Base-by-base conservation (phyloP, 2,113 vertebrate species). In the Neolamprologus sp. region DNA sequence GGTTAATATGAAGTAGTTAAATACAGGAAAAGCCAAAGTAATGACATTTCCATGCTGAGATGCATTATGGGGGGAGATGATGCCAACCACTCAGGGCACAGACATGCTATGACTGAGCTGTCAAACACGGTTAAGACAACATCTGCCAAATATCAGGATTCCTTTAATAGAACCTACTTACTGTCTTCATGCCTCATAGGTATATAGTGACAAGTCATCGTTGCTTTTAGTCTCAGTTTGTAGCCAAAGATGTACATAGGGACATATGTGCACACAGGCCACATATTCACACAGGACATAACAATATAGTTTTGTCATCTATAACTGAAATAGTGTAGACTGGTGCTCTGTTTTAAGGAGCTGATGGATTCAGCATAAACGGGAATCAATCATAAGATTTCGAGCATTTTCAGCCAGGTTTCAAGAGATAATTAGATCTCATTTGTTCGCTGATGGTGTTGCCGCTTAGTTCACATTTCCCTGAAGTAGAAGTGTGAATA, bases 41-140 rank as follows among this genome's bases (percentile, higher is more conserved):
- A 79, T 79, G 81, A 14, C 23, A 75, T 75, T 83, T 86, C 28
- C n/a, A 12, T 83, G 47, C 83, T 89, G 63, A 83, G 85, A 49
- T 91, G 71, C 65, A 92, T 90, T 87, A 49, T 91, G 84, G 85
- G 83, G 84, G 71, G 28, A 88, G 75, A 58, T 42, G 87, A 83
- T 85, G 89, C 90, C 89, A 93, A 86, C 85, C 60, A 91, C 87
- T 89, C 80, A 71, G 81, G 88, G 75, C 83, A 90, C 79, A 90
- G 88, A 92, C 83, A 82, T 75, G 54, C 81, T 71, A 85, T 65
- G 86, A 88, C 85, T 78, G 91, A 90, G 83, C 91, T 93, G 93
- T 94, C 90, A 90, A 71, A 51, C 87, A 81, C 85, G 91, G 94
- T 93, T 93, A 92, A 88, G 83, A 93, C 81, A 13, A 60, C 51